Percentiles rank a stretch among this genome's conserved stretches.
Conservation (phyloP, 2,113 vertebrate genomes). For the Coreoperca whiteheadi region DNA sequence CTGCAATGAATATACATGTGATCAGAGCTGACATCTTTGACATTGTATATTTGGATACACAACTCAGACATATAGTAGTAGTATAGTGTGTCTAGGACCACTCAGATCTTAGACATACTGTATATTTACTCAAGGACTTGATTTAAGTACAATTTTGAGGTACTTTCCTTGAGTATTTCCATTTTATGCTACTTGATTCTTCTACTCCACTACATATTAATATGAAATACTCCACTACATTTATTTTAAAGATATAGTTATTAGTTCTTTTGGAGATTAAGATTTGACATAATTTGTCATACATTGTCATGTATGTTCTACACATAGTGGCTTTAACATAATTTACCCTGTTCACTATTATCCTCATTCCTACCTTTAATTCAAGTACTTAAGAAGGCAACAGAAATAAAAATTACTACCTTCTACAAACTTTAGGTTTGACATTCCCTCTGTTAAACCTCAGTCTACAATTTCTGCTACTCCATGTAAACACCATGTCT, state of each 20-base stretch:
- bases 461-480: constrained; percentile 62
- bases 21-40: background rate
- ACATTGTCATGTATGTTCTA: background rate
- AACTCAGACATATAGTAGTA: no score
- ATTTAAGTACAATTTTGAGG: background rate
- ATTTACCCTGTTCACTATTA: constrained; percentile 63
- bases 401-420: constrained; percentile 22
- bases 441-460: background rate
- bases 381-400: constrained; percentile 70
- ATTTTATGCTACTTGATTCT: constrained; percentile 1
- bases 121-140: background rate
- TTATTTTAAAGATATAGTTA: background rate
- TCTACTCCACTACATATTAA: background rate
- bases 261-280: background rate
- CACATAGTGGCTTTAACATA: constrained; percentile 53
- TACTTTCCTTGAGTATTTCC: background rate
- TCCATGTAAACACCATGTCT: constrained; percentile 74
- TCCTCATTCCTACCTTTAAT: constrained; percentile 45
- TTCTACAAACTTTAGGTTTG: background rate
- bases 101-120: background rate
- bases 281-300: no score
- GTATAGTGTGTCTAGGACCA: no score
- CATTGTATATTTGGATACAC: no score
- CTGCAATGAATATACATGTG: background rate
- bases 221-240: background rate